A percentile compares a stretch with the other conserved stretches of the same genome.
These are phyloP conservation scores for Drosophila athabasca DNA, from an alignment of 1,140 invertebrate species.

Conservation along the genomic window DNA sequence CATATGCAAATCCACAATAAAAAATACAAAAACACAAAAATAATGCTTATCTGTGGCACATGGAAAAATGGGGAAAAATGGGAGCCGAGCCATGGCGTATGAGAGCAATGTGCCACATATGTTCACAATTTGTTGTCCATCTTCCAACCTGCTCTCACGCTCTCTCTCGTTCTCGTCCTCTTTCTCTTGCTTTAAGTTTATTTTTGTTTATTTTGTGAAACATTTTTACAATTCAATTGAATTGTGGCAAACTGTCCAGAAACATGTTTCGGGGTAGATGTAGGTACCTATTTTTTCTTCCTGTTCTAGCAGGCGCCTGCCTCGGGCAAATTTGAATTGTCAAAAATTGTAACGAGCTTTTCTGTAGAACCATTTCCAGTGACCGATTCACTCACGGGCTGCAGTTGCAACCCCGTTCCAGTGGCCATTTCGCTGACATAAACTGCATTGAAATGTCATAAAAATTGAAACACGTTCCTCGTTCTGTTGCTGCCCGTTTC, in stretches of 20 bases:
- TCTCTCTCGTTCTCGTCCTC: neutral
- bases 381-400: neutral
- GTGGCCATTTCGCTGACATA: slow-evolving; percentile 69
- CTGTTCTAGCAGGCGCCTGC: slow-evolving; percentile 20
- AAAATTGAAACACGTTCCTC: slow-evolving; percentile 76
- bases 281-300: slow-evolving; percentile 6
- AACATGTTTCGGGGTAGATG: slow-evolving; percentile 38
- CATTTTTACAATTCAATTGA: slow-evolving; percentile 72
- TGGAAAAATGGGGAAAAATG: too few relatives aligned
- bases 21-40: slow-evolving; percentile 21
- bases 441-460: slow-evolving; percentile 82
- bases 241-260: slow-evolving; percentile 69
- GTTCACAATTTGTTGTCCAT: slow-evolving; percentile 14
- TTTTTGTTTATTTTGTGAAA: slow-evolving; percentile 20
- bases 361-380: slow-evolving; percentile 2
- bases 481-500: slow-evolving; percentile 27
- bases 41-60: slow-evolving; percentile 40
- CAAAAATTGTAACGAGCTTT: slow-evolving; percentile 75
- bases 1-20: slow-evolving; percentile 55
- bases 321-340: slow-evolving; percentile 70
- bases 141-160: neutral
- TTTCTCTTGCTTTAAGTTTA: slow-evolving; percentile 14
- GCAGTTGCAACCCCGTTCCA: neutral
- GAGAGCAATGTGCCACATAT: slow-evolving; percentile 49
- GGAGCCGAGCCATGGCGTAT: slow-evolving; percentile 49